These are phyloP conservation scores for Centropus bengalensis DNA, from an alignment of 2,113 vertebrate species.

Conservation along the genomic window DNA sequence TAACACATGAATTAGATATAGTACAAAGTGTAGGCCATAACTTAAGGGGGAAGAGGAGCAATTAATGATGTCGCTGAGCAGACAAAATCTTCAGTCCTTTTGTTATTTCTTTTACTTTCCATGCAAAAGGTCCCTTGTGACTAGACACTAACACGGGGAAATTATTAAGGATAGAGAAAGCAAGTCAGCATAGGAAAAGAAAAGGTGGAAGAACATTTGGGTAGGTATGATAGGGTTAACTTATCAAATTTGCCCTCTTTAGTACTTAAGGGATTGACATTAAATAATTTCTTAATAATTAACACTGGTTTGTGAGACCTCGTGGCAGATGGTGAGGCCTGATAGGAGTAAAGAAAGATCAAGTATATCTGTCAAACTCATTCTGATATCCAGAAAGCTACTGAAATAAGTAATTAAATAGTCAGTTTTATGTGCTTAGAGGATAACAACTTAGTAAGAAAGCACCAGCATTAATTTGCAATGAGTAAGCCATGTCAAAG, in stretches of 20 bases:
- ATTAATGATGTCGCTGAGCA: background rate
- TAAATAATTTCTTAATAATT: background rate
- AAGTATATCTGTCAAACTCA: background rate
- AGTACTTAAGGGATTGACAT: background rate
- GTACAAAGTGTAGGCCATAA: background rate
- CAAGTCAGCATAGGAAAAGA: background rate
- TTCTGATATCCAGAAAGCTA: background rate
- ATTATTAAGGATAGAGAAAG: background rate
- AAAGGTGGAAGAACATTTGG: background rate
- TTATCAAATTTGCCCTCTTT: background rate
- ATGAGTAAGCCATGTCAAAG: background rate
- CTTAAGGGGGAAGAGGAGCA: background rate
- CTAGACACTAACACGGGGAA: background rate
- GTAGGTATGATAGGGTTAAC: background rate
- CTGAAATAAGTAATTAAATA: background rate
- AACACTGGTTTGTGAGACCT: background rate
- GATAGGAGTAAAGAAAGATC: background rate
- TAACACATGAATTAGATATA: background rate
- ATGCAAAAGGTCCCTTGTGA: background rate
- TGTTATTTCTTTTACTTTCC: background rate
- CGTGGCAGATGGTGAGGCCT: background rate
- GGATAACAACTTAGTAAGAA: background rate
- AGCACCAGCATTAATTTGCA: background rate
- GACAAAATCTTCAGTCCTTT: background rate
- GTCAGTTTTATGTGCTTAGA: background rate